Conservation (phyloP, 2,113 vertebrate species). For the Melanotaenia duboulayi region DNA sequence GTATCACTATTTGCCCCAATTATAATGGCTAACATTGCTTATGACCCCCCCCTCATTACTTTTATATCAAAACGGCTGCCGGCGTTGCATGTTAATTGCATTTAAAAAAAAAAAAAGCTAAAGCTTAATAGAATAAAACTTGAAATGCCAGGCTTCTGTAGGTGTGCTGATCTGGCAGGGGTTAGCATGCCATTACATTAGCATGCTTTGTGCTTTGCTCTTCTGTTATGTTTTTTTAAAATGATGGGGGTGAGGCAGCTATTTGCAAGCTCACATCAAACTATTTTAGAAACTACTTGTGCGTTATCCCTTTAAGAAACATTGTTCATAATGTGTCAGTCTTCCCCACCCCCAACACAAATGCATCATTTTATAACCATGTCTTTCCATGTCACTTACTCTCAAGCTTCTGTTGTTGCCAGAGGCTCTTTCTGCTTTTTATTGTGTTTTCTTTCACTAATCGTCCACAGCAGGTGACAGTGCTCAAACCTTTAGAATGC, state of each 20-base stretch:
- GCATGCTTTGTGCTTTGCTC: slow-evolving; percentile 68
- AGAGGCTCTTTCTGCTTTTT: slow-evolving; percentile 55
- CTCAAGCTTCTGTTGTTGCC: slow-evolving; percentile 57
- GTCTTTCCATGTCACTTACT: slow-evolving; percentile 36
- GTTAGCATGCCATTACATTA: slow-evolving; percentile 60
- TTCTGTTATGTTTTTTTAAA: slow-evolving; percentile 37
- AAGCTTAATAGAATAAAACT: slow-evolving; percentile 68
- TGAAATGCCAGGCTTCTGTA: slow-evolving; percentile 79
- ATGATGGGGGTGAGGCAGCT: slow-evolving; percentile 42
- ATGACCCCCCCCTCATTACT: slow-evolving; percentile 23
- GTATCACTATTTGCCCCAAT: slow-evolving; percentile 68
- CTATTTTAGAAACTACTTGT: neutral
- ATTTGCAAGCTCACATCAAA: slow-evolving; percentile 27
- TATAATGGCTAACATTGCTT: slow-evolving; percentile 75
- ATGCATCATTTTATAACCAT: slow-evolving; percentile 31
- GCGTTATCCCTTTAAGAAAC: slow-evolving; percentile 12
- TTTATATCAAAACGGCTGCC: slow-evolving; percentile 51
- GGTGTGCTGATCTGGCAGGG: slow-evolving; percentile 35
- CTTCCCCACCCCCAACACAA: slow-evolving; percentile 14
- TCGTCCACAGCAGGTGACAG: slow-evolving; percentile 75
- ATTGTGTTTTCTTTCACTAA: slow-evolving; percentile 66
- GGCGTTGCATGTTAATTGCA: slow-evolving; percentile 88
- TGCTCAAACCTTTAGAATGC: slow-evolving; percentile 73
- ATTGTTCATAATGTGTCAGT: slow-evolving; percentile 33
- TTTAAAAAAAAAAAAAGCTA: slow-evolving; percentile 26